Conservation (phyloP, 2,888 invertebrate species). For the Lathronympha strigana region DNA sequence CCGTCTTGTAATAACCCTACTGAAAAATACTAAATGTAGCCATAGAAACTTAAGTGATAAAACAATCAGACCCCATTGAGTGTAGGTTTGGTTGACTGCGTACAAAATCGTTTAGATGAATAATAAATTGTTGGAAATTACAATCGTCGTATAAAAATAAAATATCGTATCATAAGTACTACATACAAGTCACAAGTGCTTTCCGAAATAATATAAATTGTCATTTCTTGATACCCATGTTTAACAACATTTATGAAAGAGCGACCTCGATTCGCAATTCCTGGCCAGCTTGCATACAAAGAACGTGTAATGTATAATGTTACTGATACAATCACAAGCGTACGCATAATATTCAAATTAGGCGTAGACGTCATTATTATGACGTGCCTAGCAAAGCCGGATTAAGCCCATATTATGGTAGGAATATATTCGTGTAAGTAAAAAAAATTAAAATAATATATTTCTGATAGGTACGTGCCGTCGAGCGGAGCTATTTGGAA, state of each 20-base stretch:
- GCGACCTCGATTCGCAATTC: conserved; percentile 22
- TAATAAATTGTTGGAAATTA: too few relatives aligned
- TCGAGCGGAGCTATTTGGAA: too few relatives aligned
- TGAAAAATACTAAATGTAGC: too few relatives aligned
- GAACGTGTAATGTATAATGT: conserved; percentile 12
- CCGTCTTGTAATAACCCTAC: too few relatives aligned
- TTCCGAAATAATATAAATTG: not conserved
- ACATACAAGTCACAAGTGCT: not conserved
- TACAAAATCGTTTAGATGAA: too few relatives aligned
- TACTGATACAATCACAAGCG: conserved; percentile 10
- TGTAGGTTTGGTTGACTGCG: too few relatives aligned
- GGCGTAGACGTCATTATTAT: conserved; percentile 4
- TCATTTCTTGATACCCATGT: conserved; percentile 2
- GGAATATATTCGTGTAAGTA: not conserved
- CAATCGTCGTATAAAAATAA: too few relatives aligned
- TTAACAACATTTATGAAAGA: conserved; percentile 21
- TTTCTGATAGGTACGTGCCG: too few relatives aligned
- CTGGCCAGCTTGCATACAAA: conserved; percentile 13
- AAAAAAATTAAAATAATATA: not conserved
- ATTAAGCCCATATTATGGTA: conserved; percentile 1
- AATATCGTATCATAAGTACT: not conserved
- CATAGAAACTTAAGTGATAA: too few relatives aligned
- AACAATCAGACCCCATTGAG: too few relatives aligned
- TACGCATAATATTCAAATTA: conserved; percentile 19
- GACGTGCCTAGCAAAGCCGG: not conserved